Conservation (phyloP, 2,888 invertebrate species). For the Erebia ligea region DNA sequence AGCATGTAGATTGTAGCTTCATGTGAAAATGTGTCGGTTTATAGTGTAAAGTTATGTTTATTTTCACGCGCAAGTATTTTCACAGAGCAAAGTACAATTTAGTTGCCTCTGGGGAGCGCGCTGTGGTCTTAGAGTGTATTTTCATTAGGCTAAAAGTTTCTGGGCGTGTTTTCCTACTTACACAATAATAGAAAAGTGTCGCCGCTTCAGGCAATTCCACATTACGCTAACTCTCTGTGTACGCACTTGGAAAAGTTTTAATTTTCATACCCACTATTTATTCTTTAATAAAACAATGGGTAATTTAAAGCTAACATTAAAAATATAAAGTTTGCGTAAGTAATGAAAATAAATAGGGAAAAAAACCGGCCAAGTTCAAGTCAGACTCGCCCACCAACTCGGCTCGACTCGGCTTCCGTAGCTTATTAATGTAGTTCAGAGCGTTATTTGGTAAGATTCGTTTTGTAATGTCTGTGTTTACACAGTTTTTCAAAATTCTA, state of each 20-base stretch:
- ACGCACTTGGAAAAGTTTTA: constrained; percentile 9
- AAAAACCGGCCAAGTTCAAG: neutral
- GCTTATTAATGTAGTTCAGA: no score
- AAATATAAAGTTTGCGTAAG: neutral
- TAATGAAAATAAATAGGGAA: neutral
- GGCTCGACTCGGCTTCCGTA: no score
- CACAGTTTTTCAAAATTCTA: no score
- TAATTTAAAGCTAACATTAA: neutral
- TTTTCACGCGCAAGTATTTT: constrained; percentile 15
- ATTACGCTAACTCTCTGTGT: neutral
- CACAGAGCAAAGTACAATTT: constrained; percentile 19
- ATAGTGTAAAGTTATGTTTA: constrained; percentile 21
- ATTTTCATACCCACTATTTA: constrained; percentile 3
- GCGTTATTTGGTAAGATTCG: no score
- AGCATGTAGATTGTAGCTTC: neutral
- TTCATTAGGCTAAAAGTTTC: constrained; percentile 53
- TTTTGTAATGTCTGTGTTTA: no score
- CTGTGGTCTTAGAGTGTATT: constrained; percentile 28
- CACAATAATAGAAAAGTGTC: constrained; percentile 29
- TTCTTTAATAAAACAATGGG: constrained; percentile 5
- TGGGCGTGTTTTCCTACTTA: constrained; percentile 35
- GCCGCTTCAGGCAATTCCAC: constrained; percentile 16
- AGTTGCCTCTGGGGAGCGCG: constrained; percentile 23
- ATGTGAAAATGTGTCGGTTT: constrained; percentile 7
- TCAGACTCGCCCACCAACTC: neutral